phyloP scores from a whole-genome alignment of 2,888 invertebrate genomes.

The Rhabditophanes sp. region DNA sequence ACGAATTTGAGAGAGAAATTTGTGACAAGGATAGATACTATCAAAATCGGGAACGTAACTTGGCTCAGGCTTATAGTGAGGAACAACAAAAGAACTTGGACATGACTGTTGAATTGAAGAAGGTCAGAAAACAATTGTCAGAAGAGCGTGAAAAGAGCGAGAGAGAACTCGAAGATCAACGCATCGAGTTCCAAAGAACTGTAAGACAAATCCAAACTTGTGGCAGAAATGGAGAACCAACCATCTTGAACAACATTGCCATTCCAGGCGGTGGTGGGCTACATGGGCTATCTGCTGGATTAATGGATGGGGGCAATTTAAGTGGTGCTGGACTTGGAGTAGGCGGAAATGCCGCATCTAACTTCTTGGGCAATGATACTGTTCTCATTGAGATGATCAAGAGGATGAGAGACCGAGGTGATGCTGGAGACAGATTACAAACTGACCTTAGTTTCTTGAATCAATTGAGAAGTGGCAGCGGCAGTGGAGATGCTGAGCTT shows the following conservation, averaged over 20 bases:
- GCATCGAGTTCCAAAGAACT: constrained; percentile 28
- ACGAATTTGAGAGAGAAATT: constrained; percentile 35
- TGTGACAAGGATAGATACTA: constrained; percentile 34
- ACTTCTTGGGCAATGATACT: constrained; percentile 14
- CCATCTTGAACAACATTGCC: not conserved
- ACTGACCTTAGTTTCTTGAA: constrained; percentile 11
- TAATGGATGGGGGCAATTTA: constrained; percentile 4
- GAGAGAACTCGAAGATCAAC: constrained; percentile 27
- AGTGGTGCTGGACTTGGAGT: constrained; percentile 8
- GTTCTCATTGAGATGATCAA: constrained; percentile 25
- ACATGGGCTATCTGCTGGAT: constrained; percentile 5
- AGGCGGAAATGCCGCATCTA: not conserved
- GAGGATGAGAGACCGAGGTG: constrained; percentile 9
- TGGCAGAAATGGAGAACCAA: constrained; percentile 4
- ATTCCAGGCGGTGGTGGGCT: not conserved
- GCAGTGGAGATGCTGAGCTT: constrained; percentile 25
- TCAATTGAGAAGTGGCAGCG: constrained; percentile 8
- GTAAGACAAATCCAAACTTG: constrained; percentile 19
- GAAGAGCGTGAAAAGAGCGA: constrained; percentile 29
- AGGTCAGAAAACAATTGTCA: constrained; percentile 37
- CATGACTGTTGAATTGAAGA: constrained; percentile 39
- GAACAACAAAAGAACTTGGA: constrained; percentile 43
- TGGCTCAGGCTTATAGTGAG: constrained; percentile 38
- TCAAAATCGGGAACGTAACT: constrained; percentile 29
- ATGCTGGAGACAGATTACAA: constrained; percentile 6